phyloP scores from a whole-genome alignment of 2,113 vertebrate species.

The Ailurus styani region DNA sequence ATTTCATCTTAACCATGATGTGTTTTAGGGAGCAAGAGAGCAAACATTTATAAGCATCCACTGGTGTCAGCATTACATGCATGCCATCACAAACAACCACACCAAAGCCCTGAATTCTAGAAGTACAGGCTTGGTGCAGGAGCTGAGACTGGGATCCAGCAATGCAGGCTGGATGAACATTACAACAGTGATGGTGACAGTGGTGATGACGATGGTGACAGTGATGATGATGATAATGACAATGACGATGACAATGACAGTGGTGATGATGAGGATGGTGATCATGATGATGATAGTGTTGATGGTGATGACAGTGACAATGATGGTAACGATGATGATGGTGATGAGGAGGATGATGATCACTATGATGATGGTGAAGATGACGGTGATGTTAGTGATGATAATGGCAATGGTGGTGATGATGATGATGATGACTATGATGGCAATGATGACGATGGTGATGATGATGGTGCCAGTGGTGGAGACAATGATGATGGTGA shows the following conservation, averaged over 20 bases:
- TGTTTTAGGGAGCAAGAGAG: rapidly evolving
- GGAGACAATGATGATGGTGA: rapidly evolving
- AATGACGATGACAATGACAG: rapidly evolving
- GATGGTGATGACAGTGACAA: not conserved
- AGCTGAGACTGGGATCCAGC: rapidly evolving
- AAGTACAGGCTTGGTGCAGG: rapidly evolving
- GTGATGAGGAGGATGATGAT: too few species aligned
- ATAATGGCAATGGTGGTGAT: rapidly evolving
- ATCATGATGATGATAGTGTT: rapidly evolving
- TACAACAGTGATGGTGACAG: too few species aligned
- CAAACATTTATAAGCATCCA: rapidly evolving
- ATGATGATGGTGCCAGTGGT: not conserved
- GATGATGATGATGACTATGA: rapidly evolving
- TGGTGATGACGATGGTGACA: not conserved
- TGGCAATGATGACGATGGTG: too few species aligned
- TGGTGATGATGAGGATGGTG: too few species aligned
- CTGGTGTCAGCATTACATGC: rapidly evolving
- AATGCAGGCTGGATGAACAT: too few species aligned
- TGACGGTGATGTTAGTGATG: not conserved
- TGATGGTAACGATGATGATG: not conserved
- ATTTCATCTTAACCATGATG: rapidly evolving
- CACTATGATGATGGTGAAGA: not conserved
- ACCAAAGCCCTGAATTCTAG: rapidly evolving
- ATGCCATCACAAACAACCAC: rapidly evolving
- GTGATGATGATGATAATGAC: not conserved